Conservation (phyloP, 2,797 vertebrate species). For the Gallinago stenura region DNA sequence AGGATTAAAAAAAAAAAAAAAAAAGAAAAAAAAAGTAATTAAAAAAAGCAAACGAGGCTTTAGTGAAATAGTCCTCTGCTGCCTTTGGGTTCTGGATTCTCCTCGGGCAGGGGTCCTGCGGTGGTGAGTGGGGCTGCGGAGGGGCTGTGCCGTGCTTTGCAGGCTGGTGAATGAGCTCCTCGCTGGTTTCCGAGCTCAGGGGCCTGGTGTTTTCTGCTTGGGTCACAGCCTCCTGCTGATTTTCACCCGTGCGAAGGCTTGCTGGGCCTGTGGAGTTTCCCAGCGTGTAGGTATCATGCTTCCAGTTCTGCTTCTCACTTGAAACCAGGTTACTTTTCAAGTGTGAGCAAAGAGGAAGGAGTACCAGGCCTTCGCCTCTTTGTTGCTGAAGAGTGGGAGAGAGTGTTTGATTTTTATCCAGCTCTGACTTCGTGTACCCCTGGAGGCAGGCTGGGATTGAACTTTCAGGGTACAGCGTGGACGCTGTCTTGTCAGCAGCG, state of each 20-base stretch:
- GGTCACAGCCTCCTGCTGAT: neutral
- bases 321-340: neutral
- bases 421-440: neutral
- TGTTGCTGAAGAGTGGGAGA: neutral
- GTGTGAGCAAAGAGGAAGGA: neutral
- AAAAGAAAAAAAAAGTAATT: no score
- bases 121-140: neutral
- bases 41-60: neutral
- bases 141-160: neutral
- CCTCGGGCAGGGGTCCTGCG: neutral
- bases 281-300: accelerated
- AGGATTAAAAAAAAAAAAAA: neutral
- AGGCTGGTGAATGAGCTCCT: neutral
- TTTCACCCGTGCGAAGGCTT: neutral
- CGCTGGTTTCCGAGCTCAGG: neutral
- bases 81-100: neutral
- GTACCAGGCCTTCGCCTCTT: neutral
- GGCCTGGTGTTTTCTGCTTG: neutral
- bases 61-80: neutral
- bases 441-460: neutral
- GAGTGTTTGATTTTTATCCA: neutral
- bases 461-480: neutral
- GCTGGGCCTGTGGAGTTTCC: neutral
- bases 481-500: neutral
- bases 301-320: neutral